phyloP scores from a whole-genome alignment of 2,113 vertebrate species.

The Etia nguti region DNA sequence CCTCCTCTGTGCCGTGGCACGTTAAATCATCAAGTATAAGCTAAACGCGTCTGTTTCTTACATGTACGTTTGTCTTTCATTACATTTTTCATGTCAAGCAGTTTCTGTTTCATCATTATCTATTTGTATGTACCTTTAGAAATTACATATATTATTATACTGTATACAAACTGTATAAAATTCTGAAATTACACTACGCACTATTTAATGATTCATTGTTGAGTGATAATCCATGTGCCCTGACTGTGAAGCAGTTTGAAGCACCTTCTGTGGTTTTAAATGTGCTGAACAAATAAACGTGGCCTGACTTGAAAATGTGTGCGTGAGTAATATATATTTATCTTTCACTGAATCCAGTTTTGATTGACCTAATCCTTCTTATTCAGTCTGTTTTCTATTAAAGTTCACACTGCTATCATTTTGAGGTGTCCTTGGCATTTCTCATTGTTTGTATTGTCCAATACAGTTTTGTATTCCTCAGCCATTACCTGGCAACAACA shows the following conservation, averaged over 20 bases:
- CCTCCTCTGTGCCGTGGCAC: constrained; percentile 27
- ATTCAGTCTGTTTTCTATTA: not conserved
- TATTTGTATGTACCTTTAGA: not conserved
- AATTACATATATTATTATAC: not conserved
- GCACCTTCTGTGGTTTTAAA: not conserved
- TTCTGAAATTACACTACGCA: not conserved
- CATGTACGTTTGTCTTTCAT: not conserved
- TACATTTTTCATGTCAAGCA: not conserved
- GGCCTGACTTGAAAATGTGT: not conserved
- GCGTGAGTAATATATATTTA: not conserved
- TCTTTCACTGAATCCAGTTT: not conserved
- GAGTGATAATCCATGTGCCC: not conserved
- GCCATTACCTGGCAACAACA: not conserved
- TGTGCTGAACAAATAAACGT: not conserved
- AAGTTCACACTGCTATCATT: not conserved
- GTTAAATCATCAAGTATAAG: constrained; percentile 1
- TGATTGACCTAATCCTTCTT: not conserved
- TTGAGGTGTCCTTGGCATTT: not conserved
- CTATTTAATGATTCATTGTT: not conserved
- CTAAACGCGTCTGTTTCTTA: not conserved
- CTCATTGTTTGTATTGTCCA: not conserved
- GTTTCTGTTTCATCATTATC: not conserved
- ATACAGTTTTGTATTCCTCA: not conserved
- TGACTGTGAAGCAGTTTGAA: not conserved
- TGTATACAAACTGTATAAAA: not conserved